Conservation (phyloP, 2,113 vertebrate species). For the Nicator chloris region DNA sequence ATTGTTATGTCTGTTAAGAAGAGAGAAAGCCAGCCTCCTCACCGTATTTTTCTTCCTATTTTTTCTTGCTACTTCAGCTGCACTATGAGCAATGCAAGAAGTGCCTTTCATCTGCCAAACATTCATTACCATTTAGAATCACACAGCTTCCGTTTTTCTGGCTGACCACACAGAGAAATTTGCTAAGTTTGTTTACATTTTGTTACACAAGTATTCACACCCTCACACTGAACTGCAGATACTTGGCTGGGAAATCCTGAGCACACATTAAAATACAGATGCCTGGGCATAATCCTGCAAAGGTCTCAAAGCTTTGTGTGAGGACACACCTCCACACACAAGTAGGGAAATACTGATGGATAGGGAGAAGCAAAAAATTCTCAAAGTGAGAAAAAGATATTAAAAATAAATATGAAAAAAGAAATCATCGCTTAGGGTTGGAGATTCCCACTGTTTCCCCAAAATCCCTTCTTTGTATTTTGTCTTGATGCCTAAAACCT, state of each 20-base stretch:
- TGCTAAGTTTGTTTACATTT: background rate
- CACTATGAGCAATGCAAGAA: background rate
- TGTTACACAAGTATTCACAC: background rate
- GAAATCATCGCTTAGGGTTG: background rate
- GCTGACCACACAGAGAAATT: background rate
- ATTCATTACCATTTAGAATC: background rate
- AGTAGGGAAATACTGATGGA: background rate
- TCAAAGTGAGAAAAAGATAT: background rate
- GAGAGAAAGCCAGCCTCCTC: background rate
- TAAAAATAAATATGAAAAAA: background rate
- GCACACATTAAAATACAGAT: background rate
- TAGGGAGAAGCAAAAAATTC: background rate
- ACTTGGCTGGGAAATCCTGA: background rate
- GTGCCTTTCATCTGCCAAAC: background rate
- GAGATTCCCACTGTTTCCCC: background rate
- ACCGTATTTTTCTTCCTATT: background rate
- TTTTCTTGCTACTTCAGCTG: background rate
- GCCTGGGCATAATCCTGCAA: background rate
- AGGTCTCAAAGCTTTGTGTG: background rate
- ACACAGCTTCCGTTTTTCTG: background rate
- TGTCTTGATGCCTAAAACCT: background rate
- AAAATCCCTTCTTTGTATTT: background rate
- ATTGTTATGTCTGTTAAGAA: background rate
- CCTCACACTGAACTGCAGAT: background rate
- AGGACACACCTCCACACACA: background rate